Percentiles rank a stretch among this genome's conserved stretches.
These are phyloP conservation scores for Polyodon spathula DNA, from an alignment of 2,113 vertebrate genomes.

Conservation along the genomic window DNA sequence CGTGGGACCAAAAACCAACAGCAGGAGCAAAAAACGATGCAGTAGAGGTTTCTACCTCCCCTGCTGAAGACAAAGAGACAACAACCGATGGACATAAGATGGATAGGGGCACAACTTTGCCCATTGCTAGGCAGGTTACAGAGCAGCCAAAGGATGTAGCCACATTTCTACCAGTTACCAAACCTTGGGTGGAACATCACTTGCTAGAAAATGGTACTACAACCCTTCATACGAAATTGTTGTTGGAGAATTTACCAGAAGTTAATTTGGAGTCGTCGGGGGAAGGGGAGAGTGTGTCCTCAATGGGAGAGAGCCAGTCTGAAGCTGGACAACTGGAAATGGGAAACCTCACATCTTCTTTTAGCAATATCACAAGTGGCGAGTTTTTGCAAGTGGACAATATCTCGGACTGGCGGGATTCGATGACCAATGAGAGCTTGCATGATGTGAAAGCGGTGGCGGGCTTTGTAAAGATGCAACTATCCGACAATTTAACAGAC, in stretches of 20 bases:
- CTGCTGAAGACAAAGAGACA: constrained; percentile 15
- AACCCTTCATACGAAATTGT: constrained; percentile 8
- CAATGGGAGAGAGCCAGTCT: constrained; percentile 22
- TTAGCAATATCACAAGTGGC: background rate
- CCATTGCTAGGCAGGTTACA: constrained; percentile 11
- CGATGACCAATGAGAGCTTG: constrained; percentile 2
- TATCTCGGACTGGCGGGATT: constrained; percentile 8
- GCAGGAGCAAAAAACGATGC: constrained; percentile 8
- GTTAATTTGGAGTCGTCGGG: constrained; percentile 23
- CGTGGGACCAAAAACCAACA: constrained; percentile 37
- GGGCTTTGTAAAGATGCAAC: constrained; percentile 21
- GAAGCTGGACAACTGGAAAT: background rate
- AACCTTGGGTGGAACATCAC: constrained; percentile 7
- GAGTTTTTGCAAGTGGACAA: constrained; percentile 8
- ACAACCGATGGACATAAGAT: constrained; percentile 12
- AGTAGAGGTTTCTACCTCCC: background rate
- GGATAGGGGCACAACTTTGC: constrained; percentile 20
- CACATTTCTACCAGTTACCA: background rate
- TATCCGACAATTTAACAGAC: constrained; percentile 19
- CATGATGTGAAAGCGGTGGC: constrained; percentile 7
- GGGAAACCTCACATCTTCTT: constrained; percentile 11
- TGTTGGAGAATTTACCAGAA: constrained; percentile 25
- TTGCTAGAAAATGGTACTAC: constrained; percentile 35
- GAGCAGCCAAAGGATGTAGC: constrained; percentile 6
- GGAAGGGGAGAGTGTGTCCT: constrained; percentile 21